phyloP scores from a whole-genome alignment of 2,888 invertebrate genomes.

The Hirudinaria manillensis region DNA sequence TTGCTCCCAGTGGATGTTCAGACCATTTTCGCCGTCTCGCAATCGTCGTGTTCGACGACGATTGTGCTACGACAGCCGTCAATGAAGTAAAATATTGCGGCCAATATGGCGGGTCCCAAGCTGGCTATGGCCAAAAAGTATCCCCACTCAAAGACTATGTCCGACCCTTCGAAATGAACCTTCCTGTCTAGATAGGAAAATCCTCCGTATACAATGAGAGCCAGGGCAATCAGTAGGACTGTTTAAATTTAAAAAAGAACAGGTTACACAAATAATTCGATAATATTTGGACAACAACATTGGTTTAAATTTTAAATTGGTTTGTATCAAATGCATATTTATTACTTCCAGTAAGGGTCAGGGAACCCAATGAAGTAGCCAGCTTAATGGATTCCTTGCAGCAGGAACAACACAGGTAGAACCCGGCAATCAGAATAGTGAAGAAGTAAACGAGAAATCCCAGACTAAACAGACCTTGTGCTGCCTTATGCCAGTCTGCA shows the following conservation, averaged over 20 bases:
- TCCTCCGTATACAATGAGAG: constrained; percentile 32
- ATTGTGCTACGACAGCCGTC: constrained; percentile 33
- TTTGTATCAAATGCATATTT: not conserved
- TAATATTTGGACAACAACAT: not conserved
- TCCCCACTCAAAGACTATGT: constrained; percentile 31
- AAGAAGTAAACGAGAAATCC: constrained; percentile 29
- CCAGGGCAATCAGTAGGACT: constrained; percentile 31
- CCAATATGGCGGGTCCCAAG: constrained; percentile 24
- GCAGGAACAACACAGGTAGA: constrained; percentile 33
- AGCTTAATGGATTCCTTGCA: constrained; percentile 33
- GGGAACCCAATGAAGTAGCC: constrained; percentile 34
- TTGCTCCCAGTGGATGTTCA: constrained; percentile 10
- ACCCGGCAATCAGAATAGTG: constrained; percentile 30
- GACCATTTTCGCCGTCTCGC: constrained; percentile 36
- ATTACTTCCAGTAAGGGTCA: constrained; percentile 29
- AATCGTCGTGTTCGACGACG: constrained; percentile 35
- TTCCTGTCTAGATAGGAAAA: constrained; percentile 25
- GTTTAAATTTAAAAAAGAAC: too few relatives aligned
- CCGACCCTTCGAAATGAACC: constrained; percentile 28
- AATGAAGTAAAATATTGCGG: constrained; percentile 32
- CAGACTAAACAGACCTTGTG: constrained; percentile 32
- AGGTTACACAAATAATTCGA: not conserved
- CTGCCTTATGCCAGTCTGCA: constrained; percentile 34
- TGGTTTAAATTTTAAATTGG: not conserved
- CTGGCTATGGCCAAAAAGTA: constrained; percentile 34